Percentiles rank a stretch among this genome's conserved stretches.
Evolutionary conservation across 64 coral and sea anemone genomes (phyloP).

Genomic region (Montipora foliosa): DNA sequence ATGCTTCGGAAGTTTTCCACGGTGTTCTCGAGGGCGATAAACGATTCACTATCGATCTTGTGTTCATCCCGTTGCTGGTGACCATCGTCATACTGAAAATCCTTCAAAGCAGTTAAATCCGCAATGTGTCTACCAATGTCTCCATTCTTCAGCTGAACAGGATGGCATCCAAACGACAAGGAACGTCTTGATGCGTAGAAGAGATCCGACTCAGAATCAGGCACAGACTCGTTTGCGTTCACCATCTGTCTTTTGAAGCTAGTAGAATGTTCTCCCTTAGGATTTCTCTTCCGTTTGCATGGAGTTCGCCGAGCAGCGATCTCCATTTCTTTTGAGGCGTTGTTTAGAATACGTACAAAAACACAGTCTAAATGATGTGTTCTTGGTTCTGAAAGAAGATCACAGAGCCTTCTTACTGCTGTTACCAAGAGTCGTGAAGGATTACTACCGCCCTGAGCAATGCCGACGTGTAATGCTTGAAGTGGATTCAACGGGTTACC

Average conservation of each 20-base stretch:
- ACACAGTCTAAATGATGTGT: constrained; percentile 24
- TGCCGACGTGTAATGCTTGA: constrained; percentile 8
- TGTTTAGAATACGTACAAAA: constrained; percentile 35
- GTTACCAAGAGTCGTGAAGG: constrained; percentile 20
- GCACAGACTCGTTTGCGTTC: neutral
- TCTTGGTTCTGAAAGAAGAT: constrained; percentile 39
- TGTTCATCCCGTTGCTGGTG: neutral
- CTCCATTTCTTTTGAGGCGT: constrained; percentile 34
- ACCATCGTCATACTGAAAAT: neutral
- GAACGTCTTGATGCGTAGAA: neutral
- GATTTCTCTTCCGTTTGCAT: neutral
- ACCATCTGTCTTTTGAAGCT: neutral
- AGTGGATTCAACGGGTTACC: neutral
- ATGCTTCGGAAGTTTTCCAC: neutral
- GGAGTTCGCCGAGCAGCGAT: neutral
- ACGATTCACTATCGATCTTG: neutral
- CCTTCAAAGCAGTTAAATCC: neutral
- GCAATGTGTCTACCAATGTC: neutral
- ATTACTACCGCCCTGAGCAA: neutral
- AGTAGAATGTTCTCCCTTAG: neutral
- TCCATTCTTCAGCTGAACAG: neutral
- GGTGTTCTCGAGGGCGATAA: constrained; percentile 17
- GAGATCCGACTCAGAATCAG: neutral
- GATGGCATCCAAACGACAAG: neutral
- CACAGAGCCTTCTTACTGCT: constrained; percentile 33